Base-by-base conservation (phyloP, 35 echinoderm and acorn worm genomes). In the Heliocidaris erythrogramma region DNA sequence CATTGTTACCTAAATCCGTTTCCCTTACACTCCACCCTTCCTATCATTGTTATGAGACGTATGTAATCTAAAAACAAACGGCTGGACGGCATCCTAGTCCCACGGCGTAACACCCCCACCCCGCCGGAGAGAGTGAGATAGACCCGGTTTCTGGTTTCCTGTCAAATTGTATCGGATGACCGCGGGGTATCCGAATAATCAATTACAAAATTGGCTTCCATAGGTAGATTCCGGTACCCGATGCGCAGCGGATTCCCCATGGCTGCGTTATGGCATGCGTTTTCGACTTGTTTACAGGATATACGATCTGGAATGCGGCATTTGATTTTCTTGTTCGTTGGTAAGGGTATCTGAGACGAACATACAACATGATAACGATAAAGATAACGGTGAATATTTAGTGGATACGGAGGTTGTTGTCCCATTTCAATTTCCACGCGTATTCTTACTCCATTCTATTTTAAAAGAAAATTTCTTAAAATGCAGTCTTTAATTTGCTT, bases 171-270 rank as follows among this genome's bases (percentile, higher is more conserved):
- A 78, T 78, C 17, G 65, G 65, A 78, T 78, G 65, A 78, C 65
- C 5, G 8, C 65, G 65, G 65, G 65, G 21, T 78, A 78, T n/a
- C 65, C 65, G 65, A 78, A 78, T 78, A 78, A 78, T 78, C 65
- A 78, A 78, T 78, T 78, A 78, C 65, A 24, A 78, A 78, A 78
- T 78, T 78, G 65, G 65, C 65, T 78, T 78, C 65, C 65, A 78
- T n/a, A 7, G 65, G 65, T 78, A 21, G 7, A 7, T 78, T 18
- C 65, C 7, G 21, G 65, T 78, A 78, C 65, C 65, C 65, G 65
- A 78, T 78, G 65, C 65, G 65, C 65, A 78, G 18, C 65, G 65
- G 65, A 78, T 78, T n/a, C 65, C 65, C 65, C 18, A 7, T 7
- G 65, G 65, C 65, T 78, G 65, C 65, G 27, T 78, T 78, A 78